Evolutionary conservation across 2,113 vertebrate genomes (phyloP), one percentile per base, ranked within the genome.

Genomic region (Pholis gunnellus): DNA sequence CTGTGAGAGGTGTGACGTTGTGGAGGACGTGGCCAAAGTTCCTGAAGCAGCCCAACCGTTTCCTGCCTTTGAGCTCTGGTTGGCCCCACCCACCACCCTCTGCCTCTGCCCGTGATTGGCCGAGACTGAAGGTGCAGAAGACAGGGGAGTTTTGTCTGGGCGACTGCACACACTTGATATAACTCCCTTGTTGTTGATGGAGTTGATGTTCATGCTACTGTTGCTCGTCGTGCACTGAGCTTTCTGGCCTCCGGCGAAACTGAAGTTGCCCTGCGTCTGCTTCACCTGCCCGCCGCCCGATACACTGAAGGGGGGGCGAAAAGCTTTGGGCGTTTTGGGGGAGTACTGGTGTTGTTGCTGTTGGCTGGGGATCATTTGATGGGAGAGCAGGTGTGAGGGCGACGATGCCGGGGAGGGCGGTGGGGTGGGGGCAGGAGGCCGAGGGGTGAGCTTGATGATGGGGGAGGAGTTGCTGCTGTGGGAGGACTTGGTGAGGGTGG

Each of bases 401-500:
- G 93, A 93, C 40, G 91, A 88, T 4, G 93, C 90, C 1, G 93
- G 89, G 1, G 93, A 90, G 15, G 94, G 87, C 0, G 94, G 89
- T 0, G 95, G 92, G 31, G 88, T 87, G 27, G 93, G 91, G 0
- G 90, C 89, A 0, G 94, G 91, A 11, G 92, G 93, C 8, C 94
- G 93, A 2, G 93, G 94, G 36, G 93, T 95, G 78, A 96, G 94
- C 61, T 95, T 96, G 61, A 96, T 94, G 81, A 95, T 94, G 78
- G 95, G 91, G 2, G 94, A 92, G 31, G 94, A 89, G 89, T 89
- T 94, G 85, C 88, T 95, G 89, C 93, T 95, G 91, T 94, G 95
- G 68, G 95, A 94, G 60, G 95, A 95, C 90, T 95, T 95, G 14
- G 95, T 95, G 64, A 96, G 92, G 1, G 95, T 95, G 91, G 93